Conservation (phyloP, 2,113 vertebrate species). For the Seriola rivoliana region DNA sequence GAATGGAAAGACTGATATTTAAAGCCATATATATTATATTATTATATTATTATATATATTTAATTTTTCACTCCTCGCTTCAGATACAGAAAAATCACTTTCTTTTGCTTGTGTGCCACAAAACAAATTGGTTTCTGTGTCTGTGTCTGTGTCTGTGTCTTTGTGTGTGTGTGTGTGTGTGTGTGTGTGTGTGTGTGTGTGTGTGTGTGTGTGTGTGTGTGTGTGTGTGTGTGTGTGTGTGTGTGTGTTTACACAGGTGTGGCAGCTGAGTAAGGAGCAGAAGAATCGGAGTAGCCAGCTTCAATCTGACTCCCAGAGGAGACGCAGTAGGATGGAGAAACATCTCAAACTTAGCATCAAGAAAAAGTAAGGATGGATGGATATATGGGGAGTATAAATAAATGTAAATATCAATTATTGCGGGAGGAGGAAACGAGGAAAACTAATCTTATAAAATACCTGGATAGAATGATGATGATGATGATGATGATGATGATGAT, state of each 20-base stretch:
- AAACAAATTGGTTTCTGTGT: not conserved
- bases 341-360: constrained; percentile 80
- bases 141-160: too few species aligned
- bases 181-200: constrained; percentile 1
- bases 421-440: not conserved
- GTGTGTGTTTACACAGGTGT: constrained; percentile 73
- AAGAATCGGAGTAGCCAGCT: constrained; percentile 76
- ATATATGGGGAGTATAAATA: not conserved
- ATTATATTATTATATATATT: too few species aligned
- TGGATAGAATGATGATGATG: not conserved
- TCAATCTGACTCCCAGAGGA: constrained; percentile 80
- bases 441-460: not conserved
- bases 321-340: constrained; percentile 81
- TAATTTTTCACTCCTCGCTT: too few species aligned
- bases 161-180: not conserved
- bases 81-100: not conserved
- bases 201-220: constrained; percentile 23
- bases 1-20: not conserved
- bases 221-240: not conserved
- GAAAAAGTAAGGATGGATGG: constrained; percentile 76
- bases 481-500: not conserved
- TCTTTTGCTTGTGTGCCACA: not conserved
- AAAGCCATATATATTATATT: too few species aligned
- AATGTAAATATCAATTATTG: not conserved
- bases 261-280: constrained; percentile 86